A percentile compares a stretch with the other conserved stretches of the same genome.
Evolutionary conservation across 2,113 vertebrate genomes (phyloP).

Genomic region (Alligator sinensis): DNA sequence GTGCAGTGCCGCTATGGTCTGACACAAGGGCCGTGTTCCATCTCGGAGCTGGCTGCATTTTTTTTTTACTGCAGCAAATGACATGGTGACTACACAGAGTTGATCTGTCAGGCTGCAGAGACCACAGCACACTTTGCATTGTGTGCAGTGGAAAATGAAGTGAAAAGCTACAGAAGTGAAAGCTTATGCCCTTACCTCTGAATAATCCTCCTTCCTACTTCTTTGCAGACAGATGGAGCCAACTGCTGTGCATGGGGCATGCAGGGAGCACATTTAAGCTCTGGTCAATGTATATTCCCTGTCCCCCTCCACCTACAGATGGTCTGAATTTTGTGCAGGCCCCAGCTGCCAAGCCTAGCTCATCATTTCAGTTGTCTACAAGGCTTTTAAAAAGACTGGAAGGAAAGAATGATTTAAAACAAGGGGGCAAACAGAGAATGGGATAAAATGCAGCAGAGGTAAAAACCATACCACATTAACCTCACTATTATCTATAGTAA

Average conservation of each 20-base stretch:
- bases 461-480: accelerated
- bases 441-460: accelerated
- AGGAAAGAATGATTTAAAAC: too few relatives aligned
- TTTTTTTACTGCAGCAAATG: not conserved
- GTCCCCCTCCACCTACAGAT: not conserved
- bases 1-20: not conserved
- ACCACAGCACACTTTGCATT: not conserved
- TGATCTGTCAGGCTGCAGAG: not conserved
- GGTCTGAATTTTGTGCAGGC: not conserved
- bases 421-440: not conserved
- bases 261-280: not conserved
- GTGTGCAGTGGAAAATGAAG: not conserved
- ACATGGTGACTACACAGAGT: not conserved
- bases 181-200: not conserved
- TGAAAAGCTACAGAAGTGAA: not conserved
- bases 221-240: not conserved
- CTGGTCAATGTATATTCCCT: not conserved
- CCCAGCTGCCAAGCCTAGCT: too few relatives aligned
- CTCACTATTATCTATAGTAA: not conserved
- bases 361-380: too few relatives aligned
- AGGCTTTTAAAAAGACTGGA: too few relatives aligned
- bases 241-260: not conserved
- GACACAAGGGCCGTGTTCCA: not conserved
- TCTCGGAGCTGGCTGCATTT: not conserved
- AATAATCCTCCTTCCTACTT: not conserved